Evolutionary conservation across 2,113 vertebrate species (phyloP).

Genomic region (Cathartes aura): DNA sequence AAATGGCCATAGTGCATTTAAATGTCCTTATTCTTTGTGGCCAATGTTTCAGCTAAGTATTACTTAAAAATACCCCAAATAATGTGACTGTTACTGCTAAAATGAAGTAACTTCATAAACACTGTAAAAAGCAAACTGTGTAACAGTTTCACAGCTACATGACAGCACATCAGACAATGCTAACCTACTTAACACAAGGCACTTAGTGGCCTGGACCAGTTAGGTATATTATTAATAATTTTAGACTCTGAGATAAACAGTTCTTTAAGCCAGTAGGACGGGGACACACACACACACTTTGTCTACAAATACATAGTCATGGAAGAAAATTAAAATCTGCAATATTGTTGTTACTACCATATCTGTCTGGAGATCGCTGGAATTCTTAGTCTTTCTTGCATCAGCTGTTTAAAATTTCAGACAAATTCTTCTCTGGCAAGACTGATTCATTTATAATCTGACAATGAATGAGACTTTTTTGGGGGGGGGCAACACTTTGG

Average conservation of each 20-base stretch:
- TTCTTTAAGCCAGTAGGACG: background rate
- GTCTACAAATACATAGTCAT: background rate
- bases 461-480: background rate
- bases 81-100: background rate
- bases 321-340: background rate
- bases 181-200: background rate
- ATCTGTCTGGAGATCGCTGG: background rate
- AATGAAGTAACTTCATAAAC: background rate
- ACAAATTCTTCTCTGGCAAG: background rate
- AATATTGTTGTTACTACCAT: background rate
- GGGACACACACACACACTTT: background rate
- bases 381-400: background rate
- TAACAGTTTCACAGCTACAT: background rate
- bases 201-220: background rate
- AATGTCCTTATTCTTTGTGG: background rate
- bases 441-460: background rate
- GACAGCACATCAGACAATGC: background rate
- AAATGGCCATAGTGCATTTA: background rate
- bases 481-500: background rate
- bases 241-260: background rate
- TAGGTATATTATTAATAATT: background rate
- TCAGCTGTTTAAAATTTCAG: background rate
- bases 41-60: background rate
- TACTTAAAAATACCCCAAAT: background rate
- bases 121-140: background rate